Percentiles rank a stretch among this genome's conserved stretches.
Conservation (phyloP, 2,797 vertebrate species). For the Sebastes hopkinsi region DNA sequence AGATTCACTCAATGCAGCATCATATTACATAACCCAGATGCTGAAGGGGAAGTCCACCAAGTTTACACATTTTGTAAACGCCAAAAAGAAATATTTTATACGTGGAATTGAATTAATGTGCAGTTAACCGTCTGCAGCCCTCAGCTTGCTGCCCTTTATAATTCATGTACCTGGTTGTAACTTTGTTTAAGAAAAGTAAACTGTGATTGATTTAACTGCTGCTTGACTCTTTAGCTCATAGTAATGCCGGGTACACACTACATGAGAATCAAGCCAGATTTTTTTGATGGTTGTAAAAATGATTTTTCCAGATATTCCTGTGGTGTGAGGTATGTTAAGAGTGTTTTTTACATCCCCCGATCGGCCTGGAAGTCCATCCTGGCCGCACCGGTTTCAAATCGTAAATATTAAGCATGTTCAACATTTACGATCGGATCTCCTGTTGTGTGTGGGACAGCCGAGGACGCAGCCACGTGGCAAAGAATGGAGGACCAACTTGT, state of each 20-base stretch:
- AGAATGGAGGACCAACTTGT: too few relatives aligned
- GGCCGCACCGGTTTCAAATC: too few relatives aligned
- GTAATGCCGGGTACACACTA: too few relatives aligned
- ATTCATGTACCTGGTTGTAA: not conserved
- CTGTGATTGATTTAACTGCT: not conserved
- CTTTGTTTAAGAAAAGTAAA: not conserved
- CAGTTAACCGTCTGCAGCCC: not conserved
- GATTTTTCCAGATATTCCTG: too few relatives aligned
- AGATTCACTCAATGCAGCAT: not conserved
- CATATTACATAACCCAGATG: not conserved
- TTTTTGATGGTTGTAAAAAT: too few relatives aligned
- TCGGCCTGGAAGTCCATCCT: too few relatives aligned
- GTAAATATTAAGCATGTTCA: too few relatives aligned
- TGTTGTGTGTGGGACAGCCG: rapidly evolving
- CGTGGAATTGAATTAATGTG: not conserved
- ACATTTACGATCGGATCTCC: too few relatives aligned
- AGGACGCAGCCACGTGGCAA: too few relatives aligned
- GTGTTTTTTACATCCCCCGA: too few relatives aligned
- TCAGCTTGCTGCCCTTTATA: not conserved
- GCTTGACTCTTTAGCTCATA: not conserved
- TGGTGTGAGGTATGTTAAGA: too few relatives aligned
- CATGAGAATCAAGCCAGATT: too few relatives aligned
- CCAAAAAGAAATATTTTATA: not conserved
- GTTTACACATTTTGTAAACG: not conserved
- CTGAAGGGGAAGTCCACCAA: not conserved